Evolutionary conservation across 2,113 vertebrate genomes (phyloP).

Genomic region (Donacobius atricapilla): DNA sequence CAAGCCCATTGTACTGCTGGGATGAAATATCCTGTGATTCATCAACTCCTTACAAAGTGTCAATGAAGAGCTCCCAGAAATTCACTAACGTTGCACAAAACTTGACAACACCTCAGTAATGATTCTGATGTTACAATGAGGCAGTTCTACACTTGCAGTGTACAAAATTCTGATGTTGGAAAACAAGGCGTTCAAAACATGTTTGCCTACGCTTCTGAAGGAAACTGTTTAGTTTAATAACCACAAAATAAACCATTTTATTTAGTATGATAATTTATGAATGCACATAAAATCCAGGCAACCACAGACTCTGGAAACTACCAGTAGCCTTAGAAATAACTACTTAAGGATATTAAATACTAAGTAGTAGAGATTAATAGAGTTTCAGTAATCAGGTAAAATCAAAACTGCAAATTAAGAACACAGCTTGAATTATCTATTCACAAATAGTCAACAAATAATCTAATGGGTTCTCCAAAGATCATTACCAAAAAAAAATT

Average conservation of each 20-base stretch:
- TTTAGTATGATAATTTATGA: not conserved
- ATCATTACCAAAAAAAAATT: not conserved
- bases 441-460: not conserved
- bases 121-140: not conserved
- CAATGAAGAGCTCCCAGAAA: not conserved
- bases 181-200: not conserved
- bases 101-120: not conserved
- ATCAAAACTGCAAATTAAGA: not conserved
- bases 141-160: accelerated
- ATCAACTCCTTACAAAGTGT: not conserved
- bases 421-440: not conserved
- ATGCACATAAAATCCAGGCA: not conserved
- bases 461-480: not conserved
- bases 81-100: not conserved
- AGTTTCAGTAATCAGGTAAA: not conserved
- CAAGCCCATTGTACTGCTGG: not conserved
- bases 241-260: not conserved
- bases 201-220: not conserved
- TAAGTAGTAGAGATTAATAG: not conserved
- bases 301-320: not conserved
- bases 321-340: not conserved
- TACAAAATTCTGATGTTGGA: not conserved
- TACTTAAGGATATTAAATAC: not conserved
- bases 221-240: not conserved
- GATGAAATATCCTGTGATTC: not conserved